These are phyloP conservation scores for Cairina moschata DNA, from an alignment of 2,113 vertebrate species.

Conservation along the genomic window DNA sequence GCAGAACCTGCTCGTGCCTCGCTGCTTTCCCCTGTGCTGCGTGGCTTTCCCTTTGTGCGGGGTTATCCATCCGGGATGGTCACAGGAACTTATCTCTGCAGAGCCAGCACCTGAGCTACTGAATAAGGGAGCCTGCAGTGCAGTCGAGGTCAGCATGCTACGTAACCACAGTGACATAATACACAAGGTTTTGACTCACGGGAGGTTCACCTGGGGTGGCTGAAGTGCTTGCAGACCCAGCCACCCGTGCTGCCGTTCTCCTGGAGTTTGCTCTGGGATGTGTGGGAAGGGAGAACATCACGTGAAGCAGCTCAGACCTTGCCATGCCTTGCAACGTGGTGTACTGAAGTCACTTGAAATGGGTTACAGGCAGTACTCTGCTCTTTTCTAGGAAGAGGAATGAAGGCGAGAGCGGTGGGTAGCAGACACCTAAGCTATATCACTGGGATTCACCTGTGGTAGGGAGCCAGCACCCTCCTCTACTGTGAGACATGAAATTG, in stretches of 20 bases:
- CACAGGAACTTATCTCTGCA: neutral
- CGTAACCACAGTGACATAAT: neutral
- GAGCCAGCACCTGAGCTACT: neutral
- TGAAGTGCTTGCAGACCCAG: neutral
- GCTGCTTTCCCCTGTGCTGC: rapidly evolving
- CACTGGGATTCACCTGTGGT: neutral
- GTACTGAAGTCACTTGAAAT: neutral
- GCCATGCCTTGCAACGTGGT: neutral
- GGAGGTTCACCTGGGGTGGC: neutral
- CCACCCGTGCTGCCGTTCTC: neutral
- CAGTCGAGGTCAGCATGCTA: neutral
- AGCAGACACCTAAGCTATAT: neutral
- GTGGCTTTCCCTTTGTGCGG: neutral
- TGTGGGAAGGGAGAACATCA: neutral
- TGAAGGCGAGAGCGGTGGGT: neutral
- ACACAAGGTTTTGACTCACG: neutral
- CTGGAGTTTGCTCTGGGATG: neutral
- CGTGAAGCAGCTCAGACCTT: neutral
- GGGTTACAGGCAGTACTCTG: neutral
- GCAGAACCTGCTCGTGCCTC: neutral
- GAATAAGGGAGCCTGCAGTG: neutral
- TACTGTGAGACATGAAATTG: neutral
- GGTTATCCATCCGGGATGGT: neutral
- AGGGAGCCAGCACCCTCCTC: neutral
- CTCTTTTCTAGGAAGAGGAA: neutral